Evolutionary conservation across 1,140 invertebrate genomes (phyloP).

Genomic region (Gerris buenoi): DNA sequence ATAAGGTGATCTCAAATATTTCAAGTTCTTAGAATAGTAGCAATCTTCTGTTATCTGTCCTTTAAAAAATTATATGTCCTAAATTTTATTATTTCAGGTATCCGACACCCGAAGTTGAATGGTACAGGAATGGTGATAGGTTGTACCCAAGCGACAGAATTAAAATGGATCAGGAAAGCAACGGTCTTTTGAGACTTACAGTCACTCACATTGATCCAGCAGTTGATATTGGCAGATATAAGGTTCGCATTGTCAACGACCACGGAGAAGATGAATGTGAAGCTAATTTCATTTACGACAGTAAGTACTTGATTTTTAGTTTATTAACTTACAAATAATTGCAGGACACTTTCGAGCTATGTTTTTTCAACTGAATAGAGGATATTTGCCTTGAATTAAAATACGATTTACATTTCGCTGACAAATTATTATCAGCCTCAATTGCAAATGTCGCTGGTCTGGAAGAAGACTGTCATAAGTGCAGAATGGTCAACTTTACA

Average conservation of each 20-base stretch:
- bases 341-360: too few species aligned
- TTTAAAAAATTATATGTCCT: too few species aligned
- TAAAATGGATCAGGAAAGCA: slow-evolving; percentile 62
- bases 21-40: neutral
- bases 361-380: too few species aligned
- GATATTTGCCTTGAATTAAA: too few species aligned
- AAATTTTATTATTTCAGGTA: slow-evolving; percentile 19
- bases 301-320: slow-evolving; percentile 49
- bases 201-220: slow-evolving; percentile 51
- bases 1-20: too few species aligned
- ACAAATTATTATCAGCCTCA: too few species aligned
- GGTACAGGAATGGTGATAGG: slow-evolving; percentile 65
- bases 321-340: too few species aligned
- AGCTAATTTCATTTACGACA: slow-evolving; percentile 65
- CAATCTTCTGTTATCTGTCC: too few species aligned
- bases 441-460: too few species aligned
- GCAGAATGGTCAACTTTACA: too few species aligned
- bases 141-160: slow-evolving; percentile 65
- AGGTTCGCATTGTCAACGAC: slow-evolving; percentile 62
- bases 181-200: slow-evolving; percentile 61
- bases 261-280: slow-evolving; percentile 69
- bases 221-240: slow-evolving; percentile 67
- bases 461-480: too few species aligned
- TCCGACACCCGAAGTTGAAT: slow-evolving; percentile 71
- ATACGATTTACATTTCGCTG: too few species aligned